These are phyloP conservation scores for Cephus cinctus DNA, from an alignment of 1,140 invertebrate species.

Conservation along the genomic window DNA sequence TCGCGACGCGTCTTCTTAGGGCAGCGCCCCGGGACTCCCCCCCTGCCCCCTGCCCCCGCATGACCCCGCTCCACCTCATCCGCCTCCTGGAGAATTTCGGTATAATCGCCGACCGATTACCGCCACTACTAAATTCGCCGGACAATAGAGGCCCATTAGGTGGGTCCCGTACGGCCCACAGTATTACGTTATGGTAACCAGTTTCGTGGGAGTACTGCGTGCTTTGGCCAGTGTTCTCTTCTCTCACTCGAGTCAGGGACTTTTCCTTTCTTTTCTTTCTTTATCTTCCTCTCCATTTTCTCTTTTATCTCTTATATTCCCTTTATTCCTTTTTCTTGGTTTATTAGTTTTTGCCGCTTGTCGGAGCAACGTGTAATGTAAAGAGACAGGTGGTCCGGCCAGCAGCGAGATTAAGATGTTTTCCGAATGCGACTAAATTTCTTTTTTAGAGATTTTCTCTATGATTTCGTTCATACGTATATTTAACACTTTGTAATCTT, in stretches of 20 bases:
- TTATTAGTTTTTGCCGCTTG: slow-evolving; percentile 20
- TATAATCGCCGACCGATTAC: slow-evolving; percentile 3
- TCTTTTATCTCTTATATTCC: background rate
- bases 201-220: slow-evolving; percentile 22
- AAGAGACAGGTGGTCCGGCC: slow-evolving; percentile 17
- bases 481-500: too few species aligned
- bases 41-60: too few species aligned
- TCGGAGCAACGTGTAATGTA: background rate
- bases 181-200: slow-evolving; percentile 28
- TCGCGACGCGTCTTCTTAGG: too few species aligned
- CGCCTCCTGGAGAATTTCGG: background rate
- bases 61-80: too few species aligned
- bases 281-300: background rate
- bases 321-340: slow-evolving; percentile 11
- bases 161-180: slow-evolving; percentile 7
- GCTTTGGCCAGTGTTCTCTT: background rate
- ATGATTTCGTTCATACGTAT: too few species aligned
- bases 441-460: too few species aligned
- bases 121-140: slow-evolving; percentile 13
- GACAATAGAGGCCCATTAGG: slow-evolving; percentile 7
- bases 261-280: too few species aligned
- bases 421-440: too few species aligned
- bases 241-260: background rate
- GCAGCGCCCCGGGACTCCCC: too few species aligned
- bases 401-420: too few species aligned